A percentile compares a stretch with the other conserved stretches of the same genome.
These are phyloP conservation scores for Brachymystax lenok DNA, from an alignment of 2,797 vertebrate genomes.

Conservation along the genomic window DNA sequence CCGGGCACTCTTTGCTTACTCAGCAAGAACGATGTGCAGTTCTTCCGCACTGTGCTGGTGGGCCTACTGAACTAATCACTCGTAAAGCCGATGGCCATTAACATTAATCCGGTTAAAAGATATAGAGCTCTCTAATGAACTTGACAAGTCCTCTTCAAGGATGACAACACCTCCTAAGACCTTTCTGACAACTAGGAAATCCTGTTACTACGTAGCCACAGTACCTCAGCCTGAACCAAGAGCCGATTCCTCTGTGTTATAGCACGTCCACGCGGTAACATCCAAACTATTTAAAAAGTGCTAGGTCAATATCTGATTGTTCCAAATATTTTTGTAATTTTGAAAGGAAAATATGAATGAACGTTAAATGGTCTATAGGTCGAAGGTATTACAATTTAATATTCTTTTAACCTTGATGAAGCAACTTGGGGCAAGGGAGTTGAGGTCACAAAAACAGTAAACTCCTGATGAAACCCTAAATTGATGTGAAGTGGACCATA, in stretches of 20 bases:
- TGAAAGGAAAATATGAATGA: background rate
- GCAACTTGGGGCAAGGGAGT: no score
- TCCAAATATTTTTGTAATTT: background rate
- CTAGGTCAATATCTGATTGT: background rate
- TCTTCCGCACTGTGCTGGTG: constrained; percentile 27
- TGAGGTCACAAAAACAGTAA: no score
- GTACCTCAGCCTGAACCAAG: background rate
- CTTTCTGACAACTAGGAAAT: constrained; percentile 26
- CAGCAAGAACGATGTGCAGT: constrained; percentile 25
- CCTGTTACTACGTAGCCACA: constrained; percentile 2
- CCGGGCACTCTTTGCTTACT: constrained; percentile 31
- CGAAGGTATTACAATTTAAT: no score
- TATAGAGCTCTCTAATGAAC: constrained; percentile 38
- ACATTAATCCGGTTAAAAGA: constrained; percentile 63
- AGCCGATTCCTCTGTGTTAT: background rate
- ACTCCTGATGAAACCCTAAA: no score
- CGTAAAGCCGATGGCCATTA: constrained; percentile 47
- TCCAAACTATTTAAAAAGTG: background rate
- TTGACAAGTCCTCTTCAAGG: constrained; percentile 28
- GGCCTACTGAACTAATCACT: constrained; percentile 47
- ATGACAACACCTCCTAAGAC: constrained; percentile 28
- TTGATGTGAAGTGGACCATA: no score
- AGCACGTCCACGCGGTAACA: no score
- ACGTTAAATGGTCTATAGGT: no score
- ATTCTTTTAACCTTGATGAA: no score